These are phyloP conservation scores for Marcusenius ussheri DNA, from an alignment of 2,113 vertebrate species.

Conservation along the genomic window DNA sequence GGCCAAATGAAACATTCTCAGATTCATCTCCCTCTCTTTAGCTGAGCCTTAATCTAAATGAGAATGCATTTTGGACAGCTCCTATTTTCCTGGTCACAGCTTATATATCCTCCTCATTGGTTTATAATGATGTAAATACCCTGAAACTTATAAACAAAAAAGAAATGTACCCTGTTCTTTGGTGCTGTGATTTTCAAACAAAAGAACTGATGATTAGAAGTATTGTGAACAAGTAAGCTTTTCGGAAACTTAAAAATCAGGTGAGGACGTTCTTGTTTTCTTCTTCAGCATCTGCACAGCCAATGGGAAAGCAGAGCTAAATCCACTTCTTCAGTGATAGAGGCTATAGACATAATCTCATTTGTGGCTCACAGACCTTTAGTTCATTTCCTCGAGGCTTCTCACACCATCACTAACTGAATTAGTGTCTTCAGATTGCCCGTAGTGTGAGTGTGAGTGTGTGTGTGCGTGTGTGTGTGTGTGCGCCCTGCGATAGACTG, in stretches of 20 bases:
- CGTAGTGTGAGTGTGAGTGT: background rate
- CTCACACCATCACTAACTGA: background rate
- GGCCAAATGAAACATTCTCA: conserved; percentile 2
- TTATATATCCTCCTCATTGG: background rate
- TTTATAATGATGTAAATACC: background rate
- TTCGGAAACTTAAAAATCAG: background rate
- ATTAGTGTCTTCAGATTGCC: background rate
- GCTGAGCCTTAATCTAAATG: background rate
- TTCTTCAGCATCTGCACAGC: background rate
- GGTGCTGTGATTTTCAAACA: background rate
- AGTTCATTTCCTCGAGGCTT: background rate
- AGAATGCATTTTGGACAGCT: conserved; percentile 5
- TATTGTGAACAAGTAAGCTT: background rate
- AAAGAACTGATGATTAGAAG: background rate
- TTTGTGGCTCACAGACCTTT: background rate
- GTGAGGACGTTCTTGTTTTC: background rate
- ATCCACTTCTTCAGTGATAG: background rate
- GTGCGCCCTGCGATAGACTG: background rate
- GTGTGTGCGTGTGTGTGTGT: background rate
- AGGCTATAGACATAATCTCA: background rate
- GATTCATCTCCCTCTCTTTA: background rate
- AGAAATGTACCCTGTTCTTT: background rate
- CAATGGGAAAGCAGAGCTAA: background rate
- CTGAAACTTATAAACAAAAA: background rate
- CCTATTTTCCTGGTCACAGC: background rate